Conservation (phyloP, 2,797 vertebrate genomes). For the Chelonia mydas region DNA sequence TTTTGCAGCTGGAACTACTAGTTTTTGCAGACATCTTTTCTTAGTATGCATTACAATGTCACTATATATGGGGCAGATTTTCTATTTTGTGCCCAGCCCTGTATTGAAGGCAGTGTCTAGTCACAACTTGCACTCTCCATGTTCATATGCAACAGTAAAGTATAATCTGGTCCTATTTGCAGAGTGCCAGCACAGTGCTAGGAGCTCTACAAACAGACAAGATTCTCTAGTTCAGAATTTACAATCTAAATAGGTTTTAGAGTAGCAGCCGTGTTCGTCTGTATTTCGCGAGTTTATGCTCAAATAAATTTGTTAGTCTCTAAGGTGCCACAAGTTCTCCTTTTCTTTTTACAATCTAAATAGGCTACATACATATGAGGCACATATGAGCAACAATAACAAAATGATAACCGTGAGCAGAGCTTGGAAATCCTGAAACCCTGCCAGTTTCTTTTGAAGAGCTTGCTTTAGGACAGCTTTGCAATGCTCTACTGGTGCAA, state of each 20-base stretch:
- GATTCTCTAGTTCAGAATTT: neutral
- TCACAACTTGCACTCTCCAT: neutral
- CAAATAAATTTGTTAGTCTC: too few species aligned
- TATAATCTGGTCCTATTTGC: neutral
- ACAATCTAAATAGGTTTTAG: neutral
- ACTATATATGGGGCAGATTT: neutral
- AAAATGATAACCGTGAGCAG: neutral
- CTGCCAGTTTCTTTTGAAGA: neutral
- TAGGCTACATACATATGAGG: accelerated
- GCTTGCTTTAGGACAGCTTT: neutral
- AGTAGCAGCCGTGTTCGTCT: too few species aligned
- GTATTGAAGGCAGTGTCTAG: constrained; percentile 1
- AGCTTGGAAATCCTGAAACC: neutral
- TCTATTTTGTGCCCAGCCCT: neutral
- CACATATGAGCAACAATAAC: neutral
- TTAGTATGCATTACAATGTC: neutral
- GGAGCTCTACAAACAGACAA: neutral
- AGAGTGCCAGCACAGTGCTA: neutral
- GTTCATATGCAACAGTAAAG: neutral
- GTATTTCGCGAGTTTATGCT: too few species aligned
- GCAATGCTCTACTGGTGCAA: neutral
- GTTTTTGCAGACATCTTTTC: constrained; percentile 23
- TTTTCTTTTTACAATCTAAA: neutral
- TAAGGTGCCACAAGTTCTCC: too few species aligned
- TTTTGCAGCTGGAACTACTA: neutral